These are phyloP conservation scores for Speoplatyrhinus poulsoni DNA, from an alignment of 2,113 vertebrate genomes.

Conservation along the genomic window DNA sequence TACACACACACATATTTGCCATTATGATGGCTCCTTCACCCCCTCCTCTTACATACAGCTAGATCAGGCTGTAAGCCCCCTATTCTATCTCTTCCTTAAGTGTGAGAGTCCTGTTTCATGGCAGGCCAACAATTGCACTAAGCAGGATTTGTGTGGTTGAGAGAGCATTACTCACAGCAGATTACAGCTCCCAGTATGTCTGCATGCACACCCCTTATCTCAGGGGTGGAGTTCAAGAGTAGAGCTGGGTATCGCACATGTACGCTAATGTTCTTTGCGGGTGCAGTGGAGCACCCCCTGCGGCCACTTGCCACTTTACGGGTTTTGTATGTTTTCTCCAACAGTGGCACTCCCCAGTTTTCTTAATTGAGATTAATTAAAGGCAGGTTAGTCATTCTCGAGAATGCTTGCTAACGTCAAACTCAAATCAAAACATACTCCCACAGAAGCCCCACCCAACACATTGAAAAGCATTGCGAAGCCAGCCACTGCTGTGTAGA, in stretches of 20 bases:
- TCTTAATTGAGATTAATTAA: neutral
- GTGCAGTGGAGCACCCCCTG: neutral
- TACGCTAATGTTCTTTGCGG: neutral
- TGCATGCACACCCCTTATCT: slow-evolving; percentile 44
- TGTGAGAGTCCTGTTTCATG: slow-evolving; percentile 56
- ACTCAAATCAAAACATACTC: too few species aligned
- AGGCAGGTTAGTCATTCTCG: too few species aligned
- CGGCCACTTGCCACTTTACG: neutral
- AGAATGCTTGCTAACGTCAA: too few species aligned
- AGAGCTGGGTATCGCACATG: slow-evolving; percentile 45
- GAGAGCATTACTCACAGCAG: slow-evolving; percentile 68
- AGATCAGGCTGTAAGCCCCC: slow-evolving; percentile 55
- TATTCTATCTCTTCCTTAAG: slow-evolving; percentile 34
- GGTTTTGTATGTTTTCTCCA: neutral
- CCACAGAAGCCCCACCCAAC: too few species aligned
- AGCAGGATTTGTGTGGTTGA: slow-evolving; percentile 73
- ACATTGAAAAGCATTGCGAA: too few species aligned
- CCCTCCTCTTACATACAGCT: slow-evolving; percentile 28
- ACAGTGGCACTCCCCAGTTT: neutral
- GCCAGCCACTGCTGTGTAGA: too few species aligned
- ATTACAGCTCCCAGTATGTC: slow-evolving; percentile 68
- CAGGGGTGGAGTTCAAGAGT: slow-evolving; percentile 55
- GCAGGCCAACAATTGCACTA: slow-evolving; percentile 71
- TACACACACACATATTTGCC: slow-evolving; percentile 1
- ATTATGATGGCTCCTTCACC: slow-evolving; percentile 27